A percentile compares a stretch with the other conserved stretches of the same genome.
Evolutionary conservation across 2,888 invertebrate genomes (phyloP).

Genomic region (Machimus rusticus): DNA sequence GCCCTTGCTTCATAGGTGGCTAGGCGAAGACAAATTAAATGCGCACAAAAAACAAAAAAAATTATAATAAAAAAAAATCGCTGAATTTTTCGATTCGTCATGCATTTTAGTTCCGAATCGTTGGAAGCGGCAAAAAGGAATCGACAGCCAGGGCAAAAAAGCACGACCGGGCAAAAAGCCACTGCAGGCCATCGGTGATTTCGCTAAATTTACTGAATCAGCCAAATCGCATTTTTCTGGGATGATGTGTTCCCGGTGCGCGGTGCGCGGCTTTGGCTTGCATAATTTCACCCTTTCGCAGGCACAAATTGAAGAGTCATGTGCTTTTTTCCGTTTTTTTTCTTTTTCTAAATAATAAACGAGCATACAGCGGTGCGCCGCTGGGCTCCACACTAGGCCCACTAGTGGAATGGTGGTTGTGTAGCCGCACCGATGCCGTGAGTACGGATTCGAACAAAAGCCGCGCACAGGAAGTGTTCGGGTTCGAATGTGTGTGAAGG

Average conservation of each 20-base stretch:
- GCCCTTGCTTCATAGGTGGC: neutral
- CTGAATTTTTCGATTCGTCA: constrained; percentile 13
- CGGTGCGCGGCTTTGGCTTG: neutral
- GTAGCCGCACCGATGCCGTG: neutral
- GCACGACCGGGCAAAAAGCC: neutral
- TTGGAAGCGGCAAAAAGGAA: neutral
- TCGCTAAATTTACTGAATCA: constrained; percentile 27
- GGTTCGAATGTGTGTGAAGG: constrained; percentile 34
- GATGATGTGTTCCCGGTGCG: constrained; percentile 3
- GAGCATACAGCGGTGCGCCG: neutral
- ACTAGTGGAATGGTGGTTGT: neutral
- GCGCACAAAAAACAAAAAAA: neutral
- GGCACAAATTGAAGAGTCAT: neutral
- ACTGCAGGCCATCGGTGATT: neutral
- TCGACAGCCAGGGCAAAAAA: neutral
- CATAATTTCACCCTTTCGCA: constrained; percentile 15
- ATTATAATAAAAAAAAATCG: neutral
- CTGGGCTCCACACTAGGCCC: neutral
- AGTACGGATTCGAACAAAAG: neutral
- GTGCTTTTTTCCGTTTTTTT: neutral
- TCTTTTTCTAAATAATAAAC: neutral
- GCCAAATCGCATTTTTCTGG: constrained; percentile 18
- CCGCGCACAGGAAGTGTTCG: constrained; percentile 21
- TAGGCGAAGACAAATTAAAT: neutral
- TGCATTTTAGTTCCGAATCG: constrained; percentile 9